Conservation (phyloP, 92 coral and sea anemone genomes). For the Montipora capitata region DNA sequence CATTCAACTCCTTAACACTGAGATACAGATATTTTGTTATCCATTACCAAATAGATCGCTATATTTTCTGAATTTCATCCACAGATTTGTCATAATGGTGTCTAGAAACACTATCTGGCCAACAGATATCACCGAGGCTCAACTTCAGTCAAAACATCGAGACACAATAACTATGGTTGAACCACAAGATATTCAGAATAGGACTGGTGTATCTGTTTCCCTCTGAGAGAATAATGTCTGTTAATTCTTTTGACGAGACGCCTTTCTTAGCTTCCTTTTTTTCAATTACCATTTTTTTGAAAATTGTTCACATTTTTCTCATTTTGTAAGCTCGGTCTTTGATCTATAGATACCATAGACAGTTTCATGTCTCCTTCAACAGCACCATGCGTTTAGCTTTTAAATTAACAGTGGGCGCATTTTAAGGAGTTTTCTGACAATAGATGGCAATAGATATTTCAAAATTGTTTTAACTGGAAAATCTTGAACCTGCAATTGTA, state of each 20-base stretch:
- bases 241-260: neutral
- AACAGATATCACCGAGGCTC: constrained; percentile 85
- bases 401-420: too few relatives aligned
- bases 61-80: neutral
- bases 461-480: too few relatives aligned
- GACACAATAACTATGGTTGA: neutral
- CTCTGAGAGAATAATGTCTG: neutral
- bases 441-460: too few relatives aligned
- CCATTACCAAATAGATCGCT: neutral
- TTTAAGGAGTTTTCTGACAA: too few relatives aligned
- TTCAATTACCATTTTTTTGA: too few relatives aligned
- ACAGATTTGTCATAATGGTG: constrained; percentile 33
- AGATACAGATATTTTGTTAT: neutral
- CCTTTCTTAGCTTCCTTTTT: neutral
- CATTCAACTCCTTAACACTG: too few relatives aligned
- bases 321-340: too few relatives aligned
- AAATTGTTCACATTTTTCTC: too few relatives aligned
- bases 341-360: too few relatives aligned
- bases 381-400: too few relatives aligned
- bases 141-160: constrained; percentile 49
- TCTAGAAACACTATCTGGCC: constrained; percentile 76
- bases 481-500: too few relatives aligned
- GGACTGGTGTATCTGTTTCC: neutral
- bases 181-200: neutral
- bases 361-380: too few relatives aligned